Base-by-base conservation (phyloP, 1,140 invertebrate species). In the Sminthurinus signatus region DNA sequence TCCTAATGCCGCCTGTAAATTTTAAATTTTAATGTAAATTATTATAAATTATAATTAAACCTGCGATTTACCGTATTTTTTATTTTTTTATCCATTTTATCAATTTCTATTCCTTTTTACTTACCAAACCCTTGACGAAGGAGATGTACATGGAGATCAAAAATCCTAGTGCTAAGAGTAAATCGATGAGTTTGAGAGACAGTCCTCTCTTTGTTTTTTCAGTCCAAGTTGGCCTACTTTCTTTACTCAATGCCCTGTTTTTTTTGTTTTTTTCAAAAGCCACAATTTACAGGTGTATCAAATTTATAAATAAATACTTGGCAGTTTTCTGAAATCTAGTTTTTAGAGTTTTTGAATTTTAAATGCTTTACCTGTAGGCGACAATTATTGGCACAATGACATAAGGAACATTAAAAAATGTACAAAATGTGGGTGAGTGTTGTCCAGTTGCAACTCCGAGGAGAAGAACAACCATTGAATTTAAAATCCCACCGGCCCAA, bases 401-500 rank as follows among this genome's bases (percentile, higher is more conserved):
- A 39, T 69, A 72, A 23, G 70, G 70, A 42, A 72, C 48, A 50
- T 72, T 72, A 8, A 72, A 28, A 52, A 69, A 65, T n/a, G 64
- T 69, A 32, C 70, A 72, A 52, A 69, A 69, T 14, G 70, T 72
- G 23, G 70, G 57, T 1, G 57, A 62, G 32, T 72, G 67, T 32
- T 28, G 62, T 56, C 67, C 67, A 48, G 39, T n/a, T 31, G 62
- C 61, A 19, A 69, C 57, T 19, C 67, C 67, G 15, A 61, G 31
- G n/a, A 69, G 15, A 17, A 72, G 57, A 27, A 72, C 67, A 32
- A 72, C 51, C 70, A 72, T 69, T 17, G 70, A 72, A 48, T 72
- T 72, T 12, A 72, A 17, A 31, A 72, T 66, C 43, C 57, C 67
- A 23, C 56, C 44, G 5, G 44, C 64, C 64, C 62, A 72, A 55